phyloP scores from a whole-genome alignment of 2,888 invertebrate species.

The Zootermopsis nevadensis region DNA sequence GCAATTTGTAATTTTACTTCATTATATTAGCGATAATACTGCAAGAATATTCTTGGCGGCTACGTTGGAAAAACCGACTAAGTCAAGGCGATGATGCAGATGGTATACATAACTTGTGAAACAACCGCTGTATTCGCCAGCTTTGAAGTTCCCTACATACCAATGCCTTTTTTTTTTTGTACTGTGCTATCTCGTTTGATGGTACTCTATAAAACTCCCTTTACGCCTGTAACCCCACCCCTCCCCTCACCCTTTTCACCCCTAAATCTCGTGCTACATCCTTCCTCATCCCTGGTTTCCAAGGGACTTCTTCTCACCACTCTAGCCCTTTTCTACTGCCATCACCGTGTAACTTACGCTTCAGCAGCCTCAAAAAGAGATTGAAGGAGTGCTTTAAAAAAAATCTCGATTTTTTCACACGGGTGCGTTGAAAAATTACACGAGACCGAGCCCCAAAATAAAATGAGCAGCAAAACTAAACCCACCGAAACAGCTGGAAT shows the following conservation, averaged over 20 bases:
- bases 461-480: conserved; percentile 28
- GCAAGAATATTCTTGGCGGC: no score
- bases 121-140: background rate
- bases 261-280: conserved; percentile 5
- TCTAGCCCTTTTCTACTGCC: conserved; percentile 38
- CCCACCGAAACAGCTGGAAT: conserved; percentile 3
- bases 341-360: conserved; percentile 49
- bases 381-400: conserved; percentile 36
- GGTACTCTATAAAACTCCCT: conserved; percentile 41
- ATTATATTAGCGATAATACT: no score
- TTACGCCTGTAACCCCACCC: conserved; percentile 24
- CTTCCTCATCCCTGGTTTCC: conserved; percentile 18
- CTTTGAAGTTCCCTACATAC: conserved; percentile 28
- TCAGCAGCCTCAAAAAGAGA: conserved; percentile 44
- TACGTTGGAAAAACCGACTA: no score
- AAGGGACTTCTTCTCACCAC: conserved; percentile 31
- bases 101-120: background rate
- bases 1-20: no score
- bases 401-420: conserved; percentile 47
- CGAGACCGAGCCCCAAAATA: conserved; percentile 20
- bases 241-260: conserved; percentile 24
- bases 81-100: no score
- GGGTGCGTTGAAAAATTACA: conserved; percentile 47
- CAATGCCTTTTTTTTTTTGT: conserved; percentile 7
- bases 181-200: conserved; percentile 22